A percentile compares a stretch with the other conserved stretches of the same genome.
phyloP scores from a whole-genome alignment of 2,797 vertebrate genomes.

The Lacerta agilis region DNA sequence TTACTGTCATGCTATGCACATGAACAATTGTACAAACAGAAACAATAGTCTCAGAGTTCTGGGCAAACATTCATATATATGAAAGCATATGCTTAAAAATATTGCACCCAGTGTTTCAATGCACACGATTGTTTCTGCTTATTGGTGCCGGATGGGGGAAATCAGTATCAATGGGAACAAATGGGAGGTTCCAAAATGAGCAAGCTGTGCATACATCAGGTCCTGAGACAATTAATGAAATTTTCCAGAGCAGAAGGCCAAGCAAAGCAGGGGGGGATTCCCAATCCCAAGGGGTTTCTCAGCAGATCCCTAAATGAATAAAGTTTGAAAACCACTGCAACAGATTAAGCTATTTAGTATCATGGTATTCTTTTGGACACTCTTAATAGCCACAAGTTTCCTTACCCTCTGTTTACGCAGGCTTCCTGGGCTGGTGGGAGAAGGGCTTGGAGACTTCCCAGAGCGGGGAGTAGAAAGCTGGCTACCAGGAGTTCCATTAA shows the following conservation, averaged over 20 bases:
- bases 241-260: not conserved
- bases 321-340: not conserved
- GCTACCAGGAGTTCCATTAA: conserved; percentile 96
- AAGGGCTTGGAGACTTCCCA: conserved; percentile 95
- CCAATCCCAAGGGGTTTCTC: not conserved
- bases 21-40: not conserved
- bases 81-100: not conserved
- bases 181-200: not conserved
- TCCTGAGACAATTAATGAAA: not conserved
- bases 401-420: conserved; percentile 94
- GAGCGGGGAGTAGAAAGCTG: conserved; percentile 97
- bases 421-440: conserved; percentile 95
- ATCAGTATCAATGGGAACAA: not conserved
- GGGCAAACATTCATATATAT: not conserved
- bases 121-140: not conserved
- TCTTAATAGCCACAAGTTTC: conserved; percentile 56
- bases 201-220: not conserved
- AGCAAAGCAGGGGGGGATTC: not conserved
- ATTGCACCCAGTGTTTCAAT: not conserved
- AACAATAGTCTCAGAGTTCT: not conserved
- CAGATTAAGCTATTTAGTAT: conserved; percentile 14
- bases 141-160: not conserved
- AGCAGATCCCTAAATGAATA: not conserved
- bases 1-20: not conserved
- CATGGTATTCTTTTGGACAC: conserved; percentile 30